Evolutionary conservation across 2,113 vertebrate genomes (phyloP).

Genomic region (Silurus asotus): DNA sequence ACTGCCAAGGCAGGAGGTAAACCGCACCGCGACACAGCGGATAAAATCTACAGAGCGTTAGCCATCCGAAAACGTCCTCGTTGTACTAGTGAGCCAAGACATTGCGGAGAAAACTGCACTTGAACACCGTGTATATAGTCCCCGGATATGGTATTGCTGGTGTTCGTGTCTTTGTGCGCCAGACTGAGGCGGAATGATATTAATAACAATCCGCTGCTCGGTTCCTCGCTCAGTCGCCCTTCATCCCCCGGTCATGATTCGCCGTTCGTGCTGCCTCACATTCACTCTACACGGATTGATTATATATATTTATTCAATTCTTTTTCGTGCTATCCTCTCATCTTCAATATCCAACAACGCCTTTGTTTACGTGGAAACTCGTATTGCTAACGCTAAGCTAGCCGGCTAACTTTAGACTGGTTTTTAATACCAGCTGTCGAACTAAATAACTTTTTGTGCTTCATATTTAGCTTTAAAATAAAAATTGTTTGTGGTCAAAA

Average conservation of each 20-base stretch:
- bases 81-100: conserved; percentile 50
- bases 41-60: conserved; percentile 64
- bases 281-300: background rate
- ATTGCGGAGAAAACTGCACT: conserved; percentile 65
- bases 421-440: background rate
- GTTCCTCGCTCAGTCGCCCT: background rate
- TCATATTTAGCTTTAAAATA: background rate
- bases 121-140: conserved; percentile 85
- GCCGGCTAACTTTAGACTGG: background rate
- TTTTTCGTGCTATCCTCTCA: too few species aligned
- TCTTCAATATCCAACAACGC: background rate
- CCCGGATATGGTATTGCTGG: conserved; percentile 88
- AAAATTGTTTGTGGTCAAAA: too few species aligned
- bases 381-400: conserved; percentile 11
- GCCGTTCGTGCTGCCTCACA: background rate
- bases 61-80: conserved; percentile 56
- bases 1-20: conserved; percentile 87
- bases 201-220: conserved; percentile 68
- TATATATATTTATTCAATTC: background rate
- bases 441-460: background rate
- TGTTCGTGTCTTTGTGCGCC: conserved; percentile 78
- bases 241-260: background rate
- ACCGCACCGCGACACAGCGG: conserved; percentile 67
- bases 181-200: conserved; percentile 89
- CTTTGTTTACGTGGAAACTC: background rate